Percentiles rank a stretch among this genome's conserved stretches.
phyloP scores from a whole-genome alignment of 2,797 vertebrate genomes.

The Huso huso region DNA sequence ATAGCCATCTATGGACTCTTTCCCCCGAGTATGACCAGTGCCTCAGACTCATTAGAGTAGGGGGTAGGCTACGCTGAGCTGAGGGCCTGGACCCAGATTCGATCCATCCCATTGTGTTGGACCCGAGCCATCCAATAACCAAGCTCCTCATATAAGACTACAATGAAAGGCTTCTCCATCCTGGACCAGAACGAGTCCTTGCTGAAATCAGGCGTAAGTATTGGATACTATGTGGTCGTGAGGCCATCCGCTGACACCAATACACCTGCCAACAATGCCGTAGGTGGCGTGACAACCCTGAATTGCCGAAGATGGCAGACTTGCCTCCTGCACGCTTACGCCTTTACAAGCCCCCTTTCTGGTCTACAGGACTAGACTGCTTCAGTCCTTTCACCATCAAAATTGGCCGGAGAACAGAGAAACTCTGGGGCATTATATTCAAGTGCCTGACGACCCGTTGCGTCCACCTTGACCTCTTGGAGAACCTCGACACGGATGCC shows the following conservation, averaged over 20 bases:
- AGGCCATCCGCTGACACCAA: slow-evolving; percentile 13
- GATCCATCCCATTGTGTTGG: slow-evolving; percentile 13
- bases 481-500: slow-evolving; percentile 5
- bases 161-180: too few relatives aligned
- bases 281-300: slow-evolving; percentile 3
- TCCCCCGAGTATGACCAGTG: slow-evolving; percentile 8
- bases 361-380: slow-evolving; percentile 4
- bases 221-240: slow-evolving; percentile 13
- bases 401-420: slow-evolving; percentile 3
- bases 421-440: slow-evolving; percentile 13
- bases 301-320: slow-evolving; percentile 13
- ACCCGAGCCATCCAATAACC: too few relatives aligned
- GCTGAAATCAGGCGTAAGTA: slow-evolving; percentile 3
- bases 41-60: slow-evolving; percentile 13
- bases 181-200: too few relatives aligned
- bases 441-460: slow-evolving; percentile 8
- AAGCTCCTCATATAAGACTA: too few relatives aligned
- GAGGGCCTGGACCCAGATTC: neutral
- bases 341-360: neutral
- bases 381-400: slow-evolving; percentile 6
- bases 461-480: neutral
- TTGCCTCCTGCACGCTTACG: neutral
- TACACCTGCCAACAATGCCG: neutral
- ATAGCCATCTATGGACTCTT: slow-evolving; percentile 10
- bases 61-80: neutral